Evolutionary conservation across 2,113 vertebrate species (phyloP).

Genomic region (Cariama cristata): DNA sequence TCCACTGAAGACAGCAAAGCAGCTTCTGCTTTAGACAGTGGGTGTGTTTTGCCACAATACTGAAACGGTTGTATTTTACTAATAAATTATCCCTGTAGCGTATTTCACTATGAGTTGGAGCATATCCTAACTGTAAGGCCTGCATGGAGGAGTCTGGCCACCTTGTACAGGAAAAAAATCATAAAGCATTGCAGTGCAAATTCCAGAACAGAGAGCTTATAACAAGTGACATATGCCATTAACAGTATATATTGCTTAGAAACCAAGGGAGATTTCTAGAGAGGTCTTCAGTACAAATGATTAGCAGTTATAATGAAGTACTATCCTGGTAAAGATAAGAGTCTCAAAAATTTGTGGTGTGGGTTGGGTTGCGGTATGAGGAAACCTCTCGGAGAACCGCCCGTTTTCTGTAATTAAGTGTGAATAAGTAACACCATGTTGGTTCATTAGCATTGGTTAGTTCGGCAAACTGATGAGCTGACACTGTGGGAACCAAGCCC

Average conservation of each 20-base stretch:
- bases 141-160: neutral
- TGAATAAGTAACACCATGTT: neutral
- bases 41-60: constrained; percentile 1
- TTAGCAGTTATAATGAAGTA: neutral
- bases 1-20: neutral
- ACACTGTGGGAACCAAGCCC: neutral
- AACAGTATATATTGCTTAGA: neutral
- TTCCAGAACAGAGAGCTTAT: neutral
- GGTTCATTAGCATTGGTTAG: neutral
- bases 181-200: neutral
- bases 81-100: neutral
- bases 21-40: constrained; percentile 7
- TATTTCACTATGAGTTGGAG: neutral
- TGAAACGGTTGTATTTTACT: neutral
- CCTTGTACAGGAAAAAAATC: neutral
- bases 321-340: neutral
- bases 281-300: neutral
- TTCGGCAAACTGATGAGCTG: neutral
- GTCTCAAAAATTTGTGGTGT: neutral
- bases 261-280: neutral
- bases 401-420: neutral
- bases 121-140: neutral
- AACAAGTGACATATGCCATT: neutral
- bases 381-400: neutral
- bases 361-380: neutral